phyloP scores from a whole-genome alignment of 2,888 invertebrate species.

The Pherbina coryleti region DNA sequence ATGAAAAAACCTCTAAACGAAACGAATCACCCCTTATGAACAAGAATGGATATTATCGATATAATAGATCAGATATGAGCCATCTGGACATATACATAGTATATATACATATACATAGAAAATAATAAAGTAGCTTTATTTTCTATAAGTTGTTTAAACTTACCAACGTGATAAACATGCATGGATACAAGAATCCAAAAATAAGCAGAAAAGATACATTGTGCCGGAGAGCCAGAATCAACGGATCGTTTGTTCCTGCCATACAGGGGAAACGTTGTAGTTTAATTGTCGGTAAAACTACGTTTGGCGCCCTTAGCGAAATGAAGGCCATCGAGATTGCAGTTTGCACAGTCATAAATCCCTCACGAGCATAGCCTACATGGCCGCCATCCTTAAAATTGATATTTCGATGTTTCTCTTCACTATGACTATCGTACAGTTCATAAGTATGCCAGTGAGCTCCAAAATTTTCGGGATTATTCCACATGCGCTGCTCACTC shows the following conservation, averaged over 20 bases:
- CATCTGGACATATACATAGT: too few relatives aligned
- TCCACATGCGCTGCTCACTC: conserved; percentile 51
- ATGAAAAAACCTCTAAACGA: too few relatives aligned
- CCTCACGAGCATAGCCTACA: conserved; percentile 70
- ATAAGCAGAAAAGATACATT: conserved; percentile 81
- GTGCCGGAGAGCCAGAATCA: conserved; percentile 74
- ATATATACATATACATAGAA: too few relatives aligned
- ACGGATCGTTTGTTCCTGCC: conserved; percentile 75
- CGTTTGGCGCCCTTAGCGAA: neutral
- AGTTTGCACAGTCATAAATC: conserved; percentile 76
- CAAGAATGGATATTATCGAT: too few relatives aligned
- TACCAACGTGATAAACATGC: conserved; percentile 64
- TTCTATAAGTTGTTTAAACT: conserved; percentile 16
- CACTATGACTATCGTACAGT: conserved; percentile 38
- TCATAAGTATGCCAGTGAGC: conserved; percentile 53
- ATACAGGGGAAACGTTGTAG: conserved; percentile 55
- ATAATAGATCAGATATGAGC: too few relatives aligned
- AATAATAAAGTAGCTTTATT: too few relatives aligned
- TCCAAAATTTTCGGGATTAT: conserved; percentile 29
- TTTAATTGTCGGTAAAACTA: conserved; percentile 43
- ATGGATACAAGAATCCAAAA: conserved; percentile 81
- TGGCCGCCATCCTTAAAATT: conserved; percentile 71
- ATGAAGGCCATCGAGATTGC: conserved; percentile 70
- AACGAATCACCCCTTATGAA: too few relatives aligned
- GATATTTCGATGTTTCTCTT: conserved; percentile 38